phyloP scores from a whole-genome alignment of 1,140 invertebrate species.

The Caenorhabditis remanei region DNA sequence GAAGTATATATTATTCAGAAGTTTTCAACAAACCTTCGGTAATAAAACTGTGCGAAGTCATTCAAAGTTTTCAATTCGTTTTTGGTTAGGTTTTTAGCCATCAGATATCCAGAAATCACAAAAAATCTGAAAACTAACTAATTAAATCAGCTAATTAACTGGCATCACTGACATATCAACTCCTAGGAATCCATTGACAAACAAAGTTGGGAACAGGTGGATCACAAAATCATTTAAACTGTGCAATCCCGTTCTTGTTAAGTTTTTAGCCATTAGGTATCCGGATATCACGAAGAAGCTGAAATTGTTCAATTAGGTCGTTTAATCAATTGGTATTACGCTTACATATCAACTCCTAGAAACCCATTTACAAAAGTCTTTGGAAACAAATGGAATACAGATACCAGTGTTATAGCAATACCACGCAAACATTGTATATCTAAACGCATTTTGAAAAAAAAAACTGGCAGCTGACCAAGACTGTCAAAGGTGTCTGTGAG shows the following conservation, averaged over 20 bases:
- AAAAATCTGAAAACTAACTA: constrained; percentile 40
- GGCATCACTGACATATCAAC: constrained; percentile 37
- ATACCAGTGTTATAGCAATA: constrained; percentile 24
- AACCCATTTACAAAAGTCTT: constrained; percentile 37
- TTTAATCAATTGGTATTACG: no score
- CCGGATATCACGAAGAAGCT: constrained; percentile 59
- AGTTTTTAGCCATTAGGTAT: constrained; percentile 44
- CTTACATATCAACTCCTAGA: constrained; percentile 52
- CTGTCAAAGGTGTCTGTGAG: no score
- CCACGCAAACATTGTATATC: constrained; percentile 53
- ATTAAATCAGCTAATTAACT: background rate
- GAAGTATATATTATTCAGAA: background rate
- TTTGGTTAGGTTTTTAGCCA: constrained; percentile 12
- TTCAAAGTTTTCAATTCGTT: background rate
- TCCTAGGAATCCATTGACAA: constrained; percentile 49
- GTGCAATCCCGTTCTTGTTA: background rate
- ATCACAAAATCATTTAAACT: constrained; percentile 13
- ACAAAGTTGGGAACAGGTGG: background rate
- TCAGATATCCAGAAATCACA: constrained; percentile 54
- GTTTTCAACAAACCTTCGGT: background rate
- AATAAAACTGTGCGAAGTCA: constrained; percentile 1
- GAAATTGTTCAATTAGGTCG: background rate
- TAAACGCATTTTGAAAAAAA: background rate
- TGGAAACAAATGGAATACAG: constrained; percentile 23
- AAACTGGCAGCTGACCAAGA: no score